Conservation (phyloP, 2,113 vertebrate species). For the Scatophagus argus region DNA sequence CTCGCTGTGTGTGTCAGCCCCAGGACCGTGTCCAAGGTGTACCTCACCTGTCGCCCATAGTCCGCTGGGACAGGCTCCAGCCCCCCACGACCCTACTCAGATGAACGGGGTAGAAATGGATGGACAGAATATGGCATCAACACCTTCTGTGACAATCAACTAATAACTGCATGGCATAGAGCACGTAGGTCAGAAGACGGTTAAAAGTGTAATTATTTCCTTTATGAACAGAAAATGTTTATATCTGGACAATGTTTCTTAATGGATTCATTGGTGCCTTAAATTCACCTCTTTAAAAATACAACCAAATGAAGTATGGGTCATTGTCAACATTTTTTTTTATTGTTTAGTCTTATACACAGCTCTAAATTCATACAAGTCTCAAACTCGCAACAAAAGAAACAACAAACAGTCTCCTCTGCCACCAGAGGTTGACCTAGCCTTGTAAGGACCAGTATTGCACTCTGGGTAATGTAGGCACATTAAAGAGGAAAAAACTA, state of each 20-base stretch:
- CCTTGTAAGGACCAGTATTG: conserved; percentile 69
- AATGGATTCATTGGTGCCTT: background rate
- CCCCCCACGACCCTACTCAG: too few relatives aligned
- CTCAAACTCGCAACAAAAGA: conserved; percentile 78
- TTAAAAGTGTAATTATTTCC: background rate
- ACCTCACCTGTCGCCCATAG: too few relatives aligned
- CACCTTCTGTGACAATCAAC: too few relatives aligned
- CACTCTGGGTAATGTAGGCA: conserved; percentile 82
- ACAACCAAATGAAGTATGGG: conserved; percentile 10
- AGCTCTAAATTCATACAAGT: conserved; percentile 78
- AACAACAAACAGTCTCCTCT: conserved; percentile 66
- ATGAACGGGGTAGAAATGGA: too few relatives aligned
- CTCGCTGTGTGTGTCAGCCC: too few relatives aligned
- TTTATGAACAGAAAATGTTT: background rate
- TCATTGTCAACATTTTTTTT: conserved; percentile 62
- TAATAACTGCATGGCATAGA: too few relatives aligned
- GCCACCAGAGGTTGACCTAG: conserved; percentile 68
- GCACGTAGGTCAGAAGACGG: background rate
- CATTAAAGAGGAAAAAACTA: conserved; percentile 41
- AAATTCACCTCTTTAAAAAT: background rate
- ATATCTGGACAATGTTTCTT: background rate
- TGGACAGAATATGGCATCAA: too few relatives aligned
- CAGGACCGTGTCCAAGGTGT: too few relatives aligned
- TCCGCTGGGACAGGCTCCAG: too few relatives aligned
- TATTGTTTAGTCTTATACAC: conserved; percentile 80